phyloP scores from a whole-genome alignment of 2,888 invertebrate genomes.

The Eristalis intricaria region DNA sequence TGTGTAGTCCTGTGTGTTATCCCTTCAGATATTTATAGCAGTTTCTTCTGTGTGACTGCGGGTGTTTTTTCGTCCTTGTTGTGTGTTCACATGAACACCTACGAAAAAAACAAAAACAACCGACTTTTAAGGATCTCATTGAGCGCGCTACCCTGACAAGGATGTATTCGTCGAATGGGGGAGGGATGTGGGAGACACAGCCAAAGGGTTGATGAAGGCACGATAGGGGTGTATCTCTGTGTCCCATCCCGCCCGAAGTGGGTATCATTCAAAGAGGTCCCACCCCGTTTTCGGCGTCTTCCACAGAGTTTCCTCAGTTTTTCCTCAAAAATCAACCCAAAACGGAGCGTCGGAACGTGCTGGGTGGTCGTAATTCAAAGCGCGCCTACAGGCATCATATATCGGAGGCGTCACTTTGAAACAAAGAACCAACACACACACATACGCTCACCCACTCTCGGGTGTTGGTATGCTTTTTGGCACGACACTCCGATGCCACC shows the following conservation, averaged over 20 bases:
- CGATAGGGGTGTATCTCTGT: conserved; percentile 33
- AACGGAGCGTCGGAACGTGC: not conserved
- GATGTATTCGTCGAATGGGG: conserved; percentile 3
- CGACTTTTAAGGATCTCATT: not conserved
- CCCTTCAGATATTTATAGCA: conserved; percentile 68
- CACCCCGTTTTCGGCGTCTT: conserved; percentile 33
- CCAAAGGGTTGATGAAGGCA: conserved; percentile 66
- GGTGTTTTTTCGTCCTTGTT: conserved; percentile 15
- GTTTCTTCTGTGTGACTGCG: conserved; percentile 57
- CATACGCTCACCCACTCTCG: conserved; percentile 28
- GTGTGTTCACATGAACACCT: conserved; percentile 12
- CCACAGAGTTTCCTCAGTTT: conserved; percentile 45
- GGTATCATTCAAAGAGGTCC: conserved; percentile 51
- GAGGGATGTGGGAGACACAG: conserved; percentile 19
- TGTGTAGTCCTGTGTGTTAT: conserved; percentile 50
- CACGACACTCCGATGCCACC: conserved; percentile 67
- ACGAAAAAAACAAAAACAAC: conserved; percentile 23
- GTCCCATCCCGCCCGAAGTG: conserved; percentile 23
- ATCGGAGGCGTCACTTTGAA: conserved; percentile 65
- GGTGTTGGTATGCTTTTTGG: conserved; percentile 60
- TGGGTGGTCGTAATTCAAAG: conserved; percentile 36
- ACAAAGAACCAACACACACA: conserved; percentile 32
- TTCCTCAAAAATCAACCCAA: conserved; percentile 41
- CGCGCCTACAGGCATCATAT: conserved; percentile 67
- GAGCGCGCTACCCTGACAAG: not conserved